A percentile compares a stretch with the other conserved stretches of the same genome.
Evolutionary conservation across 2,888 invertebrate genomes (phyloP).

Genomic region (Parnassius orleans): DNA sequence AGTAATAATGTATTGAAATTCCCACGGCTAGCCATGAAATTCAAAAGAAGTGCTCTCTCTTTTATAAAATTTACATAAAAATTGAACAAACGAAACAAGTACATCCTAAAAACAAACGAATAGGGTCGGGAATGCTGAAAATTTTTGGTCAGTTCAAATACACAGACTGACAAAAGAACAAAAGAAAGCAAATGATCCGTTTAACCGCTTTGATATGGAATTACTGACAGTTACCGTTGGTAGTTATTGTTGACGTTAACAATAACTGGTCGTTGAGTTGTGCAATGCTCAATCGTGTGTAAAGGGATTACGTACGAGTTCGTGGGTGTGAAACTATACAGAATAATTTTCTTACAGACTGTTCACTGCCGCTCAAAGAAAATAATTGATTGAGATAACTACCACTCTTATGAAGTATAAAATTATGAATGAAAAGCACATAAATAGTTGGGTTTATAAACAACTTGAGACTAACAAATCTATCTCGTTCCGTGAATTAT

Average conservation of each 20-base stretch:
- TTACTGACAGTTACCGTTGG: constrained; percentile 33
- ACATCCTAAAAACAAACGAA: constrained; percentile 28
- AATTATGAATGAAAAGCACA: background rate
- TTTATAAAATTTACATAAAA: constrained; percentile 40
- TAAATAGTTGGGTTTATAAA: no score
- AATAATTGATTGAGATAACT: constrained; percentile 6
- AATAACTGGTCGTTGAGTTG: constrained; percentile 57
- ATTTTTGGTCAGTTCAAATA: constrained; percentile 26
- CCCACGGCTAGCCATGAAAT: constrained; percentile 47
- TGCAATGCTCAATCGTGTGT: constrained; percentile 49
- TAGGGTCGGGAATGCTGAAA: constrained; percentile 31
- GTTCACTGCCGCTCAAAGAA: constrained; percentile 1
- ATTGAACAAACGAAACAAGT: constrained; percentile 29
- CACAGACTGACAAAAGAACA: constrained; percentile 51
- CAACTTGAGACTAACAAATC: no score
- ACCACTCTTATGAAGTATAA: background rate
- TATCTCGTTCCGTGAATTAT: no score
- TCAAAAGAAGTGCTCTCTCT: constrained; percentile 42
- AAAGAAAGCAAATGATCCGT: constrained; percentile 70
- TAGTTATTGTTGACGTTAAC: constrained; percentile 43
- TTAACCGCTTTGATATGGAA: constrained; percentile 60
- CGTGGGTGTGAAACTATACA: constrained; percentile 2
- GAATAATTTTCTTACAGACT: background rate
- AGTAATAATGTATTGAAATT: constrained; percentile 32
- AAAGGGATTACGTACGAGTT: constrained; percentile 24